phyloP scores from a whole-genome alignment of 2,888 invertebrate species.

The Platerodrilus igneus region DNA sequence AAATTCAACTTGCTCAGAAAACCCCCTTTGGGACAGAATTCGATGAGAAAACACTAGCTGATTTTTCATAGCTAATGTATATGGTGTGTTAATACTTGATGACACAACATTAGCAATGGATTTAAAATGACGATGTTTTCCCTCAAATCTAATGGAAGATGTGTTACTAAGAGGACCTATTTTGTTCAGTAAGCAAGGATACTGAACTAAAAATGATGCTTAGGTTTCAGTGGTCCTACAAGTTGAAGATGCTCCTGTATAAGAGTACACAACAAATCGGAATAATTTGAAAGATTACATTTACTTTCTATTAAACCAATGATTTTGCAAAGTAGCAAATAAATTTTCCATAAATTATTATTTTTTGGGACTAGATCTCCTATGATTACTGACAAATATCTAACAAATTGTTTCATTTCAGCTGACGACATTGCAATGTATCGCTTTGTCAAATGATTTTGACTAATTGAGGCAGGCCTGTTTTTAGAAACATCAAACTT shows the following conservation, averaged over 20 bases:
- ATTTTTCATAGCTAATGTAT: slow-evolving; percentile 7
- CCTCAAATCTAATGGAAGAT: slow-evolving; percentile 19
- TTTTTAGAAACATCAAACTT: slow-evolving; percentile 17
- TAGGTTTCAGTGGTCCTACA: slow-evolving; percentile 18
- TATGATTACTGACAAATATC: slow-evolving; percentile 23
- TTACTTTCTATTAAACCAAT: neutral
- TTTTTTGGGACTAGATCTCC: slow-evolving; percentile 21
- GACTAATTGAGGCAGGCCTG: slow-evolving; percentile 17
- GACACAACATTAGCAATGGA: neutral
- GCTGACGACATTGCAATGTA: slow-evolving; percentile 26
- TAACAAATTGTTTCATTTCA: slow-evolving; percentile 24
- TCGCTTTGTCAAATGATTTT: slow-evolving; percentile 11
- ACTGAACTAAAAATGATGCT: slow-evolving; percentile 23
- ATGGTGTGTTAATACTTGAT: neutral
- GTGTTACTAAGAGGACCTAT: slow-evolving; percentile 16
- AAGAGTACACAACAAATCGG: slow-evolving; percentile 13
- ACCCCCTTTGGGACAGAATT: neutral
- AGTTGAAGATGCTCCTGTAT: slow-evolving; percentile 15
- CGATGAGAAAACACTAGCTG: slow-evolving; percentile 5
- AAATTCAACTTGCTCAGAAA: neutral
- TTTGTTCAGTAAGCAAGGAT: slow-evolving; percentile 17
- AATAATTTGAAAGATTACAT: too few species aligned
- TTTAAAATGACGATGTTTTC: slow-evolving; percentile 22
- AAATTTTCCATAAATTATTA: slow-evolving; percentile 10
- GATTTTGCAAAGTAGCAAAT: slow-evolving; percentile 1